Conservation (phyloP, 2,888 invertebrate species). For the Leptinotarsa juncta region DNA sequence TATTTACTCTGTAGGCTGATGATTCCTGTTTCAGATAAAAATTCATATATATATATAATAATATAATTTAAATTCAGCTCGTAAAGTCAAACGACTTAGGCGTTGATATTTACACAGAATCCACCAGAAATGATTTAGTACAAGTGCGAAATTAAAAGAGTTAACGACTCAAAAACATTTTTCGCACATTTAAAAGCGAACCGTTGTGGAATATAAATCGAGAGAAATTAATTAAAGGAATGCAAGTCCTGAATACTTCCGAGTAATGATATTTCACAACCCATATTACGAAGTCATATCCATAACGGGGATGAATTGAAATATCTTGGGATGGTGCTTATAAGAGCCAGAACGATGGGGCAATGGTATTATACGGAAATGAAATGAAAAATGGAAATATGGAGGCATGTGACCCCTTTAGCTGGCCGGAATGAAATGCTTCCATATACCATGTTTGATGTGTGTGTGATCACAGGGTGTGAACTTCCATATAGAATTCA, state of each 20-base stretch:
- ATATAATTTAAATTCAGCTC: background rate
- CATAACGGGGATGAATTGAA: conserved; percentile 33
- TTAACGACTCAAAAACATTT: conserved; percentile 27
- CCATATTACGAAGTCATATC: conserved; percentile 32
- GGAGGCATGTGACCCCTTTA: conserved; percentile 16
- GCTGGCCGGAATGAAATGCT: conserved; percentile 21
- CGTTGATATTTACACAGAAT: background rate
- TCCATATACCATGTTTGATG: conserved; percentile 15
- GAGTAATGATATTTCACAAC: conserved; percentile 33
- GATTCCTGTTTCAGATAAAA: background rate
- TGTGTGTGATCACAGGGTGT: conserved; percentile 25
- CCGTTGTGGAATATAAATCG: conserved; percentile 30
- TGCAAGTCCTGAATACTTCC: conserved; percentile 34
- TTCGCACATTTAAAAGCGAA: conserved; percentile 27
- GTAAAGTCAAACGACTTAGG: background rate
- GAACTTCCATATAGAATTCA: conserved; percentile 12
- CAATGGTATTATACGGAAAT: conserved; percentile 17
- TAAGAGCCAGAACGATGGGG: conserved; percentile 8
- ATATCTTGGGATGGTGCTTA: conserved; percentile 32
- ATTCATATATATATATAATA: background rate
- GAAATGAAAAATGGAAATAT: conserved; percentile 23
- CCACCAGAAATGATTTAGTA: conserved; percentile 29
- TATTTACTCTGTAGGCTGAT: too few relatives aligned
- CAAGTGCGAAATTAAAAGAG: conserved; percentile 20
- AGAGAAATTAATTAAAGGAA: conserved; percentile 36